Evolutionary conservation across 2,888 invertebrate genomes (phyloP), one percentile per base, ranked within the genome.

Genomic region (Coenonympha glycerion): DNA sequence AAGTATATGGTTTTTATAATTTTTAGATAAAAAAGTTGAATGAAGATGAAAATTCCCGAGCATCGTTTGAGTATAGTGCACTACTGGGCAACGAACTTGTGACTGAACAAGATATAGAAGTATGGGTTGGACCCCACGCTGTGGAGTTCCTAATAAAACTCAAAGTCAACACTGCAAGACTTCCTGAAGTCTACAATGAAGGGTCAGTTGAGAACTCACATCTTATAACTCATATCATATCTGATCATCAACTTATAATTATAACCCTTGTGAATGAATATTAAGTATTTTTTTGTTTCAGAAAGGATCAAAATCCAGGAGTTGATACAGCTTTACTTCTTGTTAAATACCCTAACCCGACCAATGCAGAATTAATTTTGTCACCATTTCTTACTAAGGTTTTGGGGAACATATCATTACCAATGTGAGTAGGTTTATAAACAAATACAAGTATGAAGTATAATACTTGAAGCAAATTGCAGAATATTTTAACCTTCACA

Each of bases 101-200:
- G 39, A 73, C 82, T 37, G 82, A 88, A 53, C 82, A 89, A 51
- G 90, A 92, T 66, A 81, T 93, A 44, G 93, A 93, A 79, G 88
- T 93, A 21, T 88, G 88, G 70, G 88, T 92, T 3, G 87, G 89
- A n/a, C 78, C 79, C 53, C 90, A 90, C 59, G 73, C 84, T 21
- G 89, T 91, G 0, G 89, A 89, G 66, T 92, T 93, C 67, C 67
- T 92, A 22, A 91, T 93, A 53, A 88, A 84, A 62, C 76, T 93
- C 2, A 87, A 90, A 61, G 81, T 93, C 22, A 90, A 93, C 64
- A 90, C 89, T 59, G 87, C 90, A 9, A 76, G 83, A 56, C 74
- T 93, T 53, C 92, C 92, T 24, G 88, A 90, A 58, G 70, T 89
- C 16, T 84, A 85, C 56, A 71, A 70, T 66, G 79, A 89, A 62